Evolutionary conservation across 2,888 invertebrate species (phyloP).

Genomic region (Coelinius sp.): DNA sequence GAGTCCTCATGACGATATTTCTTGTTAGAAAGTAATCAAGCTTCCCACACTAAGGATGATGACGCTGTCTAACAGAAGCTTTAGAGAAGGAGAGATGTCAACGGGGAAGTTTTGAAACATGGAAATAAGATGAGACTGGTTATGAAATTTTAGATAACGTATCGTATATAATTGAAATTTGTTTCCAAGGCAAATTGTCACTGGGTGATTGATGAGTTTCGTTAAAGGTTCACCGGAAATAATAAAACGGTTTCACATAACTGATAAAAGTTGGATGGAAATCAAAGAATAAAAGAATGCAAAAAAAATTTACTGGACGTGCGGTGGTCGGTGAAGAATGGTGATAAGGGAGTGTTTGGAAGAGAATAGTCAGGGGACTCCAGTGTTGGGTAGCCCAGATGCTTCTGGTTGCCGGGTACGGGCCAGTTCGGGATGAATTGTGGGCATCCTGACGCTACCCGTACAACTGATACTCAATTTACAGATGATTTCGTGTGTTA

Average conservation of each 20-base stretch:
- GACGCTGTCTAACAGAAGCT: not conserved
- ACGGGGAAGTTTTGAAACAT: slow-evolving; percentile 23
- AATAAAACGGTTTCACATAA: not conserved
- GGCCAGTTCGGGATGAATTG: slow-evolving; percentile 72
- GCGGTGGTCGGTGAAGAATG: slow-evolving; percentile 16
- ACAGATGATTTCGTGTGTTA: slow-evolving; percentile 75
- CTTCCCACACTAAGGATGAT: slow-evolving; percentile 28
- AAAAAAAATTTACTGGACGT: slow-evolving; percentile 1
- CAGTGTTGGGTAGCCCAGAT: not conserved
- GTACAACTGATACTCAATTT: slow-evolving; percentile 74
- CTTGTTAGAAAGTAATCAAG: slow-evolving; percentile 47
- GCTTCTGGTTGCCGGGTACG: slow-evolving; percentile 44
- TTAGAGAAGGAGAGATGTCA: slow-evolving; percentile 6
- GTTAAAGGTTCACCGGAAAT: not conserved
- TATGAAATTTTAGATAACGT: slow-evolving; percentile 15
- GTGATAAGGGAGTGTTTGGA: slow-evolving; percentile 48
- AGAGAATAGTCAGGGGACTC: slow-evolving; percentile 46
- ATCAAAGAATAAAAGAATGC: not conserved
- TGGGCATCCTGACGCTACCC: slow-evolving; percentile 68
- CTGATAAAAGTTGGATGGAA: not conserved
- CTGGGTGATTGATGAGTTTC: not conserved
- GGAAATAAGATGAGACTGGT: slow-evolving; percentile 10
- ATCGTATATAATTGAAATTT: slow-evolving; percentile 11
- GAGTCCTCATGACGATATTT: slow-evolving; percentile 41
- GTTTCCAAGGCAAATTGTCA: not conserved